A percentile compares a stretch with the other conserved stretches of the same genome.
Conservation (phyloP, 2,113 vertebrate species). For the Pygoscelis adeliae region DNA sequence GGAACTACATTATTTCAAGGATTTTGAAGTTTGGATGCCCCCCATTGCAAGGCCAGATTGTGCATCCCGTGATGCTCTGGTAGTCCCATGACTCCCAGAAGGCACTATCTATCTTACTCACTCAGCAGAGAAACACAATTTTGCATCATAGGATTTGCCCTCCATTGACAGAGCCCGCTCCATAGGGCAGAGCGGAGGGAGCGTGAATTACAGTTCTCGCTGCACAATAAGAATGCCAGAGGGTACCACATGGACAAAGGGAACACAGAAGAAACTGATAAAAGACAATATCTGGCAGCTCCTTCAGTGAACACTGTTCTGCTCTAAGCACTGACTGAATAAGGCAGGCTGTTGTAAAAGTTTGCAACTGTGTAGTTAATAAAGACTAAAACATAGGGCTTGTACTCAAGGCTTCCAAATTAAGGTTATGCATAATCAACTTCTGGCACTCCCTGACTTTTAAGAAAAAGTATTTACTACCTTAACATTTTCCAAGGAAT, state of each 20-base stretch:
- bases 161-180: fast-evolving
- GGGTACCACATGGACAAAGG: neutral
- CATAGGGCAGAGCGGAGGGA: neutral
- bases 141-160: neutral
- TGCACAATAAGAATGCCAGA: neutral
- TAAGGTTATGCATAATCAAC: neutral
- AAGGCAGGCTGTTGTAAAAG: neutral
- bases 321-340: neutral
- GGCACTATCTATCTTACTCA: neutral
- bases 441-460: neutral
- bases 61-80: neutral
- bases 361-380: neutral
- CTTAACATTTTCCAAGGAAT: neutral
- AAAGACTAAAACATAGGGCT: neutral
- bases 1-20: neutral
- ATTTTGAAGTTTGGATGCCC: neutral
- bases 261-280: neutral
- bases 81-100: neutral
- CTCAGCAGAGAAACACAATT: neutral
- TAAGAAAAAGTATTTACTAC: neutral
- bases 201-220: neutral
- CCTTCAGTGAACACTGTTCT: neutral
- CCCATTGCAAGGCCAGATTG: neutral
- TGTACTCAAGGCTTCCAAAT: neutral
- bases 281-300: neutral